Base-by-base conservation (phyloP, 2,113 vertebrate genomes). In the Atherinomorus stipes region DNA sequence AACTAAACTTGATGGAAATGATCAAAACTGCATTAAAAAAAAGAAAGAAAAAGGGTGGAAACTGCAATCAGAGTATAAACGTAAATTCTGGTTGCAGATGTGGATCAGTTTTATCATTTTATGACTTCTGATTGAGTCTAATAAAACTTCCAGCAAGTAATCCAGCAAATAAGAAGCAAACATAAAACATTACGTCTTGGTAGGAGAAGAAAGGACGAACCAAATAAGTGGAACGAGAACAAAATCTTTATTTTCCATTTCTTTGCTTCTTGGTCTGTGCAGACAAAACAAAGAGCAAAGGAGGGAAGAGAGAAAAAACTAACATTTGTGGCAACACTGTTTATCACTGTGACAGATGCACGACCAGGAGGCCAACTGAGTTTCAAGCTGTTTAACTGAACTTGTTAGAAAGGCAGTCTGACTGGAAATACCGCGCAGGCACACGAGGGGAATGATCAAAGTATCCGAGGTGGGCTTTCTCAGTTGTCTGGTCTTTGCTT, bases 211-310 rank as follows among this genome's bases (percentile, higher is more conserved):
- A 34, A 34, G 1, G 31, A 34, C 31, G 8, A 34, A 34, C 31
- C 1, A 34, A 34, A 8, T n/a, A 34, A 1, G 62, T 21, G 13
- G 31, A 25, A 34, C 51, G 16, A 67, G 4, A 81, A 38, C 8
- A 28, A 25, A 22, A 62, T 51, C 52, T 73, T 69, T 52, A 45
- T 74, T 66, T 21, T 44, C 12, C 2, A 37, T 74, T 81, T 74
- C 22, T 62, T 34, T 31, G 42, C 37, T 23, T 64, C 26, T 19
- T 2, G 1, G 23, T 28, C 16, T 21, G 45, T 19, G 47, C 21
- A 70, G 7, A 69, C 25, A 45, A 34, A 40, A 57, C 34, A 52
- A 4, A 44, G 10, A 51, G 34, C 19, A 50, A 28, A 64, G 3
- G 5, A 51, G 23, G 18, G 12, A 7, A 37, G 44, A 4, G 2